These are phyloP conservation scores for Cordylochernes scorpioides DNA, from an alignment of 2,888 invertebrate species.

Conservation along the genomic window DNA sequence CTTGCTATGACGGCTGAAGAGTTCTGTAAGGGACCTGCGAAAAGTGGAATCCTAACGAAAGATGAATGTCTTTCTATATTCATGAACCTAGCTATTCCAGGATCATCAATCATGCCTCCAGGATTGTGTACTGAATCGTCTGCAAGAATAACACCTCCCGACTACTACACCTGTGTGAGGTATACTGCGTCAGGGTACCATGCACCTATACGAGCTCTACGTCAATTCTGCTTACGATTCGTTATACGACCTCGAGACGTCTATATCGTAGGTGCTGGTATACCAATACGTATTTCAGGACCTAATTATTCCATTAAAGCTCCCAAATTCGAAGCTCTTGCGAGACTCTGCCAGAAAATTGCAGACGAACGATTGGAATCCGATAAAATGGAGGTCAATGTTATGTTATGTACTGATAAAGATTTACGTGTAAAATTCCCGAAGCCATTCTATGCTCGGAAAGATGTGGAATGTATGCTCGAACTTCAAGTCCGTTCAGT, in stretches of 20 bases:
- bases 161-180: constrained; percentile 10
- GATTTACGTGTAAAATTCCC: constrained; percentile 9
- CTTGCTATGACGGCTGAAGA: constrained; percentile 15
- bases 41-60: constrained; percentile 12
- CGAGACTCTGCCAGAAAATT: constrained; percentile 4
- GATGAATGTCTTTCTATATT: constrained; percentile 15
- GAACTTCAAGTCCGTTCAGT: constrained; percentile 11
- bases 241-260: constrained; percentile 12
- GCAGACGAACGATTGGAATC: constrained; percentile 10
- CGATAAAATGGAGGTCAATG: constrained; percentile 10
- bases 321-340: constrained; percentile 8
- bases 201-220: constrained; percentile 6
- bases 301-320: constrained; percentile 14
- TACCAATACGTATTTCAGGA: constrained; percentile 14
- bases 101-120: constrained; percentile 12
- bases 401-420: constrained; percentile 11
- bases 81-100: constrained; percentile 16
- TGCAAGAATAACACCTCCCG: constrained; percentile 8
- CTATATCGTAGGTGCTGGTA: constrained; percentile 14
- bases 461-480: constrained; percentile 12
- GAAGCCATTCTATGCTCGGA: constrained; percentile 11
- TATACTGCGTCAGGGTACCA: constrained; percentile 8
- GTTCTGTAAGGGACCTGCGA: constrained; percentile 13
- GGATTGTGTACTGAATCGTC: constrained; percentile 7
- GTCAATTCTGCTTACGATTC: constrained; percentile 7